Evolutionary conservation across 2,888 invertebrate genomes (phyloP), one percentile per base, ranked within the genome.

Genomic region (Gerosis bhagava): DNA sequence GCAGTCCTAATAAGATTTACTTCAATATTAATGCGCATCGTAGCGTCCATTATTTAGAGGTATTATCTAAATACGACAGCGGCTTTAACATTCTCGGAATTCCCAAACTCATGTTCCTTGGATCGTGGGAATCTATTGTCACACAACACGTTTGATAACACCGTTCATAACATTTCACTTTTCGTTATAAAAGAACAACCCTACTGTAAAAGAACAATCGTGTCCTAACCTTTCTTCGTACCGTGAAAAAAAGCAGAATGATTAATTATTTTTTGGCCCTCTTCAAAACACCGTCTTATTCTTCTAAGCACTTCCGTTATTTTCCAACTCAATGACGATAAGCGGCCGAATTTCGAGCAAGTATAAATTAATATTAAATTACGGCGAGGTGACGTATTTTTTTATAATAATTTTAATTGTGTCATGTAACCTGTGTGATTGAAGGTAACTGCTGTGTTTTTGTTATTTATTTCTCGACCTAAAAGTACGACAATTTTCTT

Each of bases 1-100:
- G 73, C 80, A 78, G 79, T 76, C 78, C 83, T 88, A 88, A 87
- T 87, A 88, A 87, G 87, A 88, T 88, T 87, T 86, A 77, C 83
- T 76, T 86, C 79, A 86, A 83, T 86, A 84, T 86, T 86, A 83
- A 86, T 82, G 77, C 83, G 83, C 86, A 80, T 81, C 83, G 80
- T 61, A 68, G 83, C 77, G 70, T 83, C 87, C 74, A 83, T 86
- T 87, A 86, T 87, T 82, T 71, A 62, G 66, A 70, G 75, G 81
- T 76, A 83, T 84, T 83, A 80, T 81, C 78, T 77, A 73, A 79
- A 77, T 71, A 80, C 70, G 65, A 56, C 67, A 60, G 67, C 67
- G 65, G 64, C 65, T 68, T 71, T 61, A 62, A 60, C 70, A 67
- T 69, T 70, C 69, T 67, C 45, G 39, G 53, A 42, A 54, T 52